These are phyloP conservation scores for Xylota segnis DNA, from an alignment of 2,888 invertebrate species.

Conservation along the genomic window DNA sequence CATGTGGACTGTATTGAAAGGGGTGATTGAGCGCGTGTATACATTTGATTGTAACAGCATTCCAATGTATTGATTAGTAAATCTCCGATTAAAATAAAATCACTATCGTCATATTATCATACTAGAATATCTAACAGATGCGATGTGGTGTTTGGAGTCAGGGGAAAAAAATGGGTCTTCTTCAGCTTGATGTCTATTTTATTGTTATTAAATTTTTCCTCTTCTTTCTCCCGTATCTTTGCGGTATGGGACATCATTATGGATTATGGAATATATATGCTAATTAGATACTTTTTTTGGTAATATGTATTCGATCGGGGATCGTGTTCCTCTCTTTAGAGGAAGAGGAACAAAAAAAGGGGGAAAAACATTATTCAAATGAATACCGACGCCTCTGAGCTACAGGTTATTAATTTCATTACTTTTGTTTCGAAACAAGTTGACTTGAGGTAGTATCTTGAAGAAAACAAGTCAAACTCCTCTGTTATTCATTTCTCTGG, in stretches of 20 bases:
- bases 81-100: constrained; percentile 21
- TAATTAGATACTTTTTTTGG: constrained; percentile 24
- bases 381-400: constrained; percentile 46
- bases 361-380: constrained; percentile 4
- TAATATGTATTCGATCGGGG: background rate
- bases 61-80: constrained; percentile 19
- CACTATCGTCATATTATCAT: constrained; percentile 36
- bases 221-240: background rate
- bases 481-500: too few species aligned
- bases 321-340: constrained; percentile 1
- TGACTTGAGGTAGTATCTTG: too few species aligned
- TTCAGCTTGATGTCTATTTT: constrained; percentile 35
- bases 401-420: constrained; percentile 41
- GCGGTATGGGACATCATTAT: constrained; percentile 19
- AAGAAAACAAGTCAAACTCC: too few species aligned
- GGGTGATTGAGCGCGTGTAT: constrained; percentile 46
- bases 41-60: constrained; percentile 38
- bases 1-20: background rate
- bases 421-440: constrained; percentile 8
- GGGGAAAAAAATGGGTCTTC: constrained; percentile 1
- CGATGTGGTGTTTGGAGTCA: background rate
- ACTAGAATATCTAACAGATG: constrained; percentile 46
- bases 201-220: constrained; percentile 37
- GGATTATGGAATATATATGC: constrained; percentile 49
- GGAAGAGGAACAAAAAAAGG: background rate